Percentiles rank a stretch among this genome's conserved stretches.
Conservation (phyloP, 2,888 invertebrate species). For the Malacosoma neustria region DNA sequence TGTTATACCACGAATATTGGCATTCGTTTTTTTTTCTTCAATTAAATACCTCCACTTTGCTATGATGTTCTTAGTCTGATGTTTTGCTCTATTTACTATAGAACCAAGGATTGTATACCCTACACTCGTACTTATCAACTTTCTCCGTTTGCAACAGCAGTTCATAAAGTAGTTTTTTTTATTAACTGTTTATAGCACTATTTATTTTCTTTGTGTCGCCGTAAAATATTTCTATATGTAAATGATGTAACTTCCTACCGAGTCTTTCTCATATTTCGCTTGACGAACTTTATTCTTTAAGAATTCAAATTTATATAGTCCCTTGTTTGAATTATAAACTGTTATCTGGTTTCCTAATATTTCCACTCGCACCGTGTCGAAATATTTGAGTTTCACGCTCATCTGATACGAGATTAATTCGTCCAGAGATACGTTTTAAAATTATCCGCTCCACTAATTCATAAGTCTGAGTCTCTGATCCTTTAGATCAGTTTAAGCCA, state of each 20-base stretch:
- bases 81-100: slow-evolving; percentile 46
- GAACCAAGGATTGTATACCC: slow-evolving; percentile 39
- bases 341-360: slow-evolving; percentile 31
- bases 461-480: slow-evolving; percentile 10
- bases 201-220: slow-evolving; percentile 12
- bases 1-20: slow-evolving; percentile 22
- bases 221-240: slow-evolving; percentile 6
- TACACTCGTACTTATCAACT: slow-evolving; percentile 34
- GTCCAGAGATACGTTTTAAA: slow-evolving; percentile 17
- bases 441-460: slow-evolving; percentile 13
- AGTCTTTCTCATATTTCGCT: slow-evolving; percentile 14
- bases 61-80: slow-evolving; percentile 27
- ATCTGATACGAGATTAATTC: slow-evolving; percentile 36
- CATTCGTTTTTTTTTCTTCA: slow-evolving; percentile 14
- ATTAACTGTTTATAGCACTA: slow-evolving; percentile 22
- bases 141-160: slow-evolving; percentile 33
- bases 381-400: slow-evolving; percentile 34
- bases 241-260: background rate
- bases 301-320: background rate
- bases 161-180: slow-evolving; percentile 18
- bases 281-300: background rate
- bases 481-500: background rate
- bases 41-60: slow-evolving; percentile 16
- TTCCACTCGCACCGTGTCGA: slow-evolving; percentile 24
- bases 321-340: slow-evolving; percentile 27